Percentiles rank a stretch among this genome's conserved stretches.
These are phyloP conservation scores for Bos indicus DNA, from an alignment of 2,113 vertebrate genomes.

Conservation along the genomic window DNA sequence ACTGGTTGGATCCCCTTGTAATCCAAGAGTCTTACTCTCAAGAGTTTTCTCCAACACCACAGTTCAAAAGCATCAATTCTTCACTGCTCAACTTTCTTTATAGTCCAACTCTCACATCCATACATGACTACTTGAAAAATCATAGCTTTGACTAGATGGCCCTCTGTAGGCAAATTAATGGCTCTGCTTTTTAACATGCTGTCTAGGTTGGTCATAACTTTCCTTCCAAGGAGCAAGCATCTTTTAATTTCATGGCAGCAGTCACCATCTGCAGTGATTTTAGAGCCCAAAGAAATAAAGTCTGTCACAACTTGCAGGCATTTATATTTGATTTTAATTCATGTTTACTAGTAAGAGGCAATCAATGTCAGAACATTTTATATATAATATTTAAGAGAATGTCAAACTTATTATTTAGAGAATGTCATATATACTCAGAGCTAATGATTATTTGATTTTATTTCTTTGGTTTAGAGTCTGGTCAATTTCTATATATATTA, in stretches of 20 bases:
- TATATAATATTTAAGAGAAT: background rate
- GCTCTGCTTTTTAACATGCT: background rate
- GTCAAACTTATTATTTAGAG: background rate
- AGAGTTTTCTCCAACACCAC: background rate
- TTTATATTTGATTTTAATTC: background rate
- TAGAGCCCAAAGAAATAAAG: background rate
- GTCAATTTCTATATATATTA: conserved; percentile 15
- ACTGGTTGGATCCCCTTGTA: background rate
- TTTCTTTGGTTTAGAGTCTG: background rate
- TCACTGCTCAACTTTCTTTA: background rate
- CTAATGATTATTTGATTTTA: background rate
- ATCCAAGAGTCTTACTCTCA: background rate
- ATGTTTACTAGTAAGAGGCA: background rate
- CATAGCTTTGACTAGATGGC: background rate
- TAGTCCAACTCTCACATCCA: background rate
- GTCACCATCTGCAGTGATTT: background rate
- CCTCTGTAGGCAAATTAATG: background rate
- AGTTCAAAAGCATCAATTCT: background rate
- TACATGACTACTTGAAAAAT: background rate
- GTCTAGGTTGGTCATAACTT: background rate
- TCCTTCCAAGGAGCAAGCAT: background rate
- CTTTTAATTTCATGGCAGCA: background rate
- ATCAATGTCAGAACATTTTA: background rate
- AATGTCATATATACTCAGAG: background rate
- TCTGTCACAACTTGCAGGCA: background rate